phyloP scores from a whole-genome alignment of 2,888 invertebrate genomes.

The Nomada ruficornis region DNA sequence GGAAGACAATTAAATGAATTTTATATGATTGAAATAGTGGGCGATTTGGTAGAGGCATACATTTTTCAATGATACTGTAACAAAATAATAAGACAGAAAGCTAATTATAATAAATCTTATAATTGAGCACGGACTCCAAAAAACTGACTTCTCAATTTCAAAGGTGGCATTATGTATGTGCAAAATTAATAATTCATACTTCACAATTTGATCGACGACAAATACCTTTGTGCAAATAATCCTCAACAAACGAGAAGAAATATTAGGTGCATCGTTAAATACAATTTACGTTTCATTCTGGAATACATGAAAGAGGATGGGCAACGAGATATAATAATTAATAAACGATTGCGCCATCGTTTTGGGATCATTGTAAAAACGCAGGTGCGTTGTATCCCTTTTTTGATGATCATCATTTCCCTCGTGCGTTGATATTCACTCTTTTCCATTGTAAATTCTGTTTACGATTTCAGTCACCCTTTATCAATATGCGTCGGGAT shows the following conservation, averaged over 20 bases:
- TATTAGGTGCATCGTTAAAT: constrained; percentile 35
- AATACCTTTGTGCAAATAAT: constrained; percentile 14
- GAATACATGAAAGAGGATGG: neutral
- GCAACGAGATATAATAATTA: constrained; percentile 6
- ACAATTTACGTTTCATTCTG: constrained; percentile 20
- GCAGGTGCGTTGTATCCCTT: constrained; percentile 4
- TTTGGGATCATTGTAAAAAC: constrained; percentile 15
- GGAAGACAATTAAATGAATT: too few species aligned
- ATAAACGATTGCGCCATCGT: constrained; percentile 19
- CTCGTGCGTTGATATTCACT: neutral
- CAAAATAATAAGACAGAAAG: neutral
- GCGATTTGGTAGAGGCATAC: too few species aligned
- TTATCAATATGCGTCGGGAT: constrained; percentile 27
- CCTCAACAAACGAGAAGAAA: constrained; percentile 21
- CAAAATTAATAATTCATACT: constrained; percentile 18
- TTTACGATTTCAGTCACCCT: constrained; percentile 8
- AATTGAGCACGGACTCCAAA: neutral
- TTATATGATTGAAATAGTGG: too few species aligned
- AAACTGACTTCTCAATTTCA: neutral
- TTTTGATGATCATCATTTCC: neutral
- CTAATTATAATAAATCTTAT: neutral
- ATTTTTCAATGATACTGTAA: too few species aligned
- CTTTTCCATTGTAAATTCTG: too few species aligned
- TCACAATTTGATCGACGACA: neutral
- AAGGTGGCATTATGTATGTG: neutral